A percentile compares a stretch with the other conserved stretches of the same genome.
Conservation (phyloP, 2,797 vertebrate species). For the Simalia tracyae region DNA sequence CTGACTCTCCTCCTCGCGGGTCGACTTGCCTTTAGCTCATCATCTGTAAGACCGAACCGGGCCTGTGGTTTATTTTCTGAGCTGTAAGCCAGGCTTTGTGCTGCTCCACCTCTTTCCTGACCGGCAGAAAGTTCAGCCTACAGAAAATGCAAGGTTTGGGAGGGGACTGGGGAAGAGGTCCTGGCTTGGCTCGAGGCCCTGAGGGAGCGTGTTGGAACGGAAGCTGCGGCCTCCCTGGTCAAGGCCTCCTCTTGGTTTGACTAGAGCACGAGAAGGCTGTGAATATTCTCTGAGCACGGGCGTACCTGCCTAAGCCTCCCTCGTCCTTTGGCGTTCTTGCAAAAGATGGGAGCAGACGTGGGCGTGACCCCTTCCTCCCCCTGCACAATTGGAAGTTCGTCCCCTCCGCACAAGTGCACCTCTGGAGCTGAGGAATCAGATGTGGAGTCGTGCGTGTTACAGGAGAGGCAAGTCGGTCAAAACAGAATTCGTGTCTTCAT, state of each 20-base stretch:
- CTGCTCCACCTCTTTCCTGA: background rate
- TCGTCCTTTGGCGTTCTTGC: background rate
- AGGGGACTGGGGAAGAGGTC: too few relatives aligned
- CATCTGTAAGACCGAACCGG: background rate
- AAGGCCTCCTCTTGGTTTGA: background rate
- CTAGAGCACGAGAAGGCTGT: too few relatives aligned
- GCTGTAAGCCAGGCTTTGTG: background rate
- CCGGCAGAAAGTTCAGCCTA: too few relatives aligned
- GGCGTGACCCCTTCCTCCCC: background rate
- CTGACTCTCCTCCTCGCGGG: accelerated
- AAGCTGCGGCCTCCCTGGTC: background rate
- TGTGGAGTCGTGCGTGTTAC: background rate
- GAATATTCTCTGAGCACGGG: background rate
- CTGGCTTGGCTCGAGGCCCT: background rate
- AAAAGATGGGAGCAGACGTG: background rate
- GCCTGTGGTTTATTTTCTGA: background rate
- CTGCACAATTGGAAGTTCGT: background rate
- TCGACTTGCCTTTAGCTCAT: background rate
- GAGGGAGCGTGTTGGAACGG: background rate
- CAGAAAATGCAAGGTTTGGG: background rate
- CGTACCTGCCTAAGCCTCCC: too few relatives aligned
- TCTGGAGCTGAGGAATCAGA: background rate
- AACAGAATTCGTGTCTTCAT: background rate
- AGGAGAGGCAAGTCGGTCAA: background rate
- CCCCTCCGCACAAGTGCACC: background rate